These are phyloP conservation scores for Ectropis grisescens DNA, from an alignment of 1,140 invertebrate genomes.

Conservation along the genomic window DNA sequence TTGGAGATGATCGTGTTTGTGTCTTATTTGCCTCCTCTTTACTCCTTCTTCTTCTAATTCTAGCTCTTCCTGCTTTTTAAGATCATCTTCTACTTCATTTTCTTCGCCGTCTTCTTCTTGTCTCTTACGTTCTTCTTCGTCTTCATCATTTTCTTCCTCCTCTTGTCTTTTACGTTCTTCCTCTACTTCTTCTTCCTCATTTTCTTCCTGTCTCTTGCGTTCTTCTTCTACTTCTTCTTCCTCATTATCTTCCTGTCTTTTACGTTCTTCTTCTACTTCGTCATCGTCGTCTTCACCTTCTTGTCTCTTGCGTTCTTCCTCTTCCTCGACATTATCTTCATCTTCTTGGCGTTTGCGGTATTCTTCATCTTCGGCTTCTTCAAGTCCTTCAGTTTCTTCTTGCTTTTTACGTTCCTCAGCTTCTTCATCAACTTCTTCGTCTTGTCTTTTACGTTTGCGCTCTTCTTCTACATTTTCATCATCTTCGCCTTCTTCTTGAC, in stretches of 20 bases:
- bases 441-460: neutral
- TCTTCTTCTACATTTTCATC: constrained; percentile 5
- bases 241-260: constrained; percentile 9
- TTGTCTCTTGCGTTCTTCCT: constrained; percentile 4
- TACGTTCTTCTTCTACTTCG: constrained; percentile 6
- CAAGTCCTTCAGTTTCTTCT: neutral
- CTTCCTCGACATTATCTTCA: neutral
- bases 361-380: constrained; percentile 2
- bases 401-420: constrained; percentile 5
- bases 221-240: constrained; percentile 6
- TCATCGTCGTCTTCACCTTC: constrained; percentile 5
- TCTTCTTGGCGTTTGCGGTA: too few species aligned
- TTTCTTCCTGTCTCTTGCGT: constrained; percentile 4
- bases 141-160: constrained; percentile 10
- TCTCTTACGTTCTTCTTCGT: constrained; percentile 2
- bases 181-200: constrained; percentile 8
- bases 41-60: constrained; percentile 5
- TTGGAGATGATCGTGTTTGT: neutral
- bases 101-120: constrained; percentile 9
- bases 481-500: constrained; percentile 2
- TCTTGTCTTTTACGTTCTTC: constrained; percentile 5
- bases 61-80: constrained; percentile 12
- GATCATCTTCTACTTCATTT: constrained; percentile 2
- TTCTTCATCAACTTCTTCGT: constrained; percentile 6
- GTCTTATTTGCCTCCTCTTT: constrained; percentile 7